Conservation (phyloP, 2,797 vertebrate species). For the Pangasius djambal region DNA sequence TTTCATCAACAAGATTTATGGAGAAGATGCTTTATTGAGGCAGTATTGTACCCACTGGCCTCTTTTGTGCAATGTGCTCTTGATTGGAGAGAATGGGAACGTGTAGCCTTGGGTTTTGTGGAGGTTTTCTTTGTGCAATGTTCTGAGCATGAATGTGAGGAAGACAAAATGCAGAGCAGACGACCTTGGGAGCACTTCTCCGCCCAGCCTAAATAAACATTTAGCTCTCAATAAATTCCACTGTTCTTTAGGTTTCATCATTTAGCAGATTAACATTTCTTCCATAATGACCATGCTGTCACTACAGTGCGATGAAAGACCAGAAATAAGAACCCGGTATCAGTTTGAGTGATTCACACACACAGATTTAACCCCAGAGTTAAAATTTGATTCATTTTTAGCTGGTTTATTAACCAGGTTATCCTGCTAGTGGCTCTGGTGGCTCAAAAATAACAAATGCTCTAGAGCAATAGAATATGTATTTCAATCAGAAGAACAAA, state of each 20-base stretch:
- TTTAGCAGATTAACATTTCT: constrained; percentile 45
- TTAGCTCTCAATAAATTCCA: constrained; percentile 14
- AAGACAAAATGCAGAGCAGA: constrained; percentile 42
- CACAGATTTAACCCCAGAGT: constrained; percentile 31
- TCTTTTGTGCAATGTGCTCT: constrained; percentile 35
- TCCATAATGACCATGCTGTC: constrained; percentile 31
- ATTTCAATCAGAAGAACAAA: constrained; percentile 44
- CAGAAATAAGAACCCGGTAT: constrained; percentile 21
- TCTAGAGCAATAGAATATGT: constrained; percentile 10
- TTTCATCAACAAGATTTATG: constrained; percentile 51
- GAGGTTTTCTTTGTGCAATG: constrained; percentile 41
- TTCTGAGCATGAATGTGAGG: not conserved
- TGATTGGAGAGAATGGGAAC: constrained; percentile 19
- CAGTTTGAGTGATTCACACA: not conserved
- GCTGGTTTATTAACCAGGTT: constrained; percentile 44
- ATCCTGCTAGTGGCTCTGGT: constrained; percentile 20
- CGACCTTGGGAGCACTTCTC: constrained; percentile 42
- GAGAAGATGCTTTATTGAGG: constrained; percentile 40
- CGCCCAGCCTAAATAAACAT: constrained; percentile 33
- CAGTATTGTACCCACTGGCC: constrained; percentile 49
- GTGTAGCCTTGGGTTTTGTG: constrained; percentile 20
- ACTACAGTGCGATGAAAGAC: not conserved
- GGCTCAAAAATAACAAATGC: constrained; percentile 25
- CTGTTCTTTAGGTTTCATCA: constrained; percentile 29
- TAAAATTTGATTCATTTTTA: not conserved